Percentiles rank a stretch among this genome's conserved stretches.
These are phyloP conservation scores for Todiramphus chloris DNA, from an alignment of 2,113 vertebrate genomes.

Conservation along the genomic window DNA sequence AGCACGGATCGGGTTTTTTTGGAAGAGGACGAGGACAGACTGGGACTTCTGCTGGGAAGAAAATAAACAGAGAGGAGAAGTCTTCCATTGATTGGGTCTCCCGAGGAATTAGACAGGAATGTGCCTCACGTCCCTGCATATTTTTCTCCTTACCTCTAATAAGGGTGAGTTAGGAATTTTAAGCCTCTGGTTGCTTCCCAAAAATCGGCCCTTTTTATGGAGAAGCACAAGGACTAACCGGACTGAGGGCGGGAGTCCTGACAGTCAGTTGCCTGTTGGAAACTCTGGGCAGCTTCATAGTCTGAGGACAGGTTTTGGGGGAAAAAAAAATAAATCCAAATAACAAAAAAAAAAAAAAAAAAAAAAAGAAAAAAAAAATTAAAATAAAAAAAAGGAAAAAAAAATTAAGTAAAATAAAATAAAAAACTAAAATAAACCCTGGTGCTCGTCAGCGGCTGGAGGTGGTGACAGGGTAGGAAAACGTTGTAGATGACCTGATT, in stretches of 20 bases:
- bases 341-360: neutral
- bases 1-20: neutral
- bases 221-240: neutral
- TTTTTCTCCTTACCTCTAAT: constrained; percentile 56
- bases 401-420: neutral
- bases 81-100: constrained; percentile 30
- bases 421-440: no score
- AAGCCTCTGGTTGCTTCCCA: constrained; percentile 5
- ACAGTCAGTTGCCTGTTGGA: neutral
- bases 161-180: constrained; percentile 21
- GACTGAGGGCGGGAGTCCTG: neutral
- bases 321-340: neutral
- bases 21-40: constrained; percentile 4
- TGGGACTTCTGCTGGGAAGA: constrained; percentile 23
- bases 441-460: rapidly evolving
- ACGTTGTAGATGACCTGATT: neutral
- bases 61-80: constrained; percentile 45
- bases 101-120: constrained; percentile 37
- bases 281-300: neutral
- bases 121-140: neutral
- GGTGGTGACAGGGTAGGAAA: neutral
- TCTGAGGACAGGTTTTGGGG: neutral
- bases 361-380: neutral
- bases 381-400: neutral
- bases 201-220: neutral